A percentile compares a stretch with the other conserved stretches of the same genome.
Conservation (phyloP, 2,113 vertebrate genomes). For the Rhadina sibilatrix region DNA sequence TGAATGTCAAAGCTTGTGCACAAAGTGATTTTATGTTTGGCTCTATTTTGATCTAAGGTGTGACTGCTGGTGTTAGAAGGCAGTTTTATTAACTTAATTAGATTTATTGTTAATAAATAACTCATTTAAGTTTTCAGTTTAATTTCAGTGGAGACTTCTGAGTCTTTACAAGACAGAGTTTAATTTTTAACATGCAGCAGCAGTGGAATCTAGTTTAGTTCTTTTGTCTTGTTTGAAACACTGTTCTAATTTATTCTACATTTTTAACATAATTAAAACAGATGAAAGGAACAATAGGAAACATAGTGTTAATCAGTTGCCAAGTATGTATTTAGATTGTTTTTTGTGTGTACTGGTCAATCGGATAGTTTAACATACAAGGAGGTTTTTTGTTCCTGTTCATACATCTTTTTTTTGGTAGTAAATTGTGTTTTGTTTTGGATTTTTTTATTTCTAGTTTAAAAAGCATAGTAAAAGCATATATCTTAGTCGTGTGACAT, state of each 20-base stretch:
- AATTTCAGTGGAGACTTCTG: neutral
- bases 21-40: neutral
- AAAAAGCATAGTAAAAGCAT: neutral
- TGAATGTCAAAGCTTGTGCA: neutral
- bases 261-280: neutral
- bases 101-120: constrained; percentile 42
- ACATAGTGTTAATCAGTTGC: neutral
- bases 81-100: constrained; percentile 10
- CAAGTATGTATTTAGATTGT: neutral
- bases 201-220: neutral
- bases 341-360: neutral
- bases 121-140: constrained; percentile 4
- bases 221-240: neutral
- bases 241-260: neutral
- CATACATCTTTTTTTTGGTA: neutral
- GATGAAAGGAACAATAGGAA: neutral
- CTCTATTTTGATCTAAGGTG: constrained; percentile 46
- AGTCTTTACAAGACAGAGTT: constrained; percentile 11
- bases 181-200: neutral
- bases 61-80: constrained; percentile 28
- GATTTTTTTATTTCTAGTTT: neutral
- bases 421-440: neutral
- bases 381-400: rapidly evolving
- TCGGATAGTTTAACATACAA: neutral
- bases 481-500: neutral